Conservation (phyloP, 2,888 invertebrate species). For the Lydus trimaculatus region DNA sequence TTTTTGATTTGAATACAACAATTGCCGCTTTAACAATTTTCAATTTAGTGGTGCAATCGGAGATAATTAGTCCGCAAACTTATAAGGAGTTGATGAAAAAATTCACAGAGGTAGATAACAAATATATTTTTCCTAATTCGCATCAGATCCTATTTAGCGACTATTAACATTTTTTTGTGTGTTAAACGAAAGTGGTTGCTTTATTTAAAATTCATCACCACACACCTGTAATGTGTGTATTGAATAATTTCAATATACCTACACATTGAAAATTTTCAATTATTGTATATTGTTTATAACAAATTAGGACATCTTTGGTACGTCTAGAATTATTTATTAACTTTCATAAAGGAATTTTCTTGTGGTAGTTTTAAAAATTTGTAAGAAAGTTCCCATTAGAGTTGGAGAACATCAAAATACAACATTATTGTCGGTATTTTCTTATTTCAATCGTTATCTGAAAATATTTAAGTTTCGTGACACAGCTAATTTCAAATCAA, state of each 20-base stretch:
- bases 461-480: neutral
- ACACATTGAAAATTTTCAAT: neutral
- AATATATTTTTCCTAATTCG: neutral
- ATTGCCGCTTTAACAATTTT: neutral
- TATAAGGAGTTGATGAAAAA: neutral
- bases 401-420: too few relatives aligned
- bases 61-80: neutral
- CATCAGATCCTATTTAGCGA: neutral
- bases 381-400: too few relatives aligned
- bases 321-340: conserved; percentile 1
- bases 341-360: neutral
- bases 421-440: neutral
- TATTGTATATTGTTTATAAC: neutral
- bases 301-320: neutral
- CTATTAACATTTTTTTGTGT: neutral
- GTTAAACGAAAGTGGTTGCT: neutral
- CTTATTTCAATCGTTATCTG: neutral
- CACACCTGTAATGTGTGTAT: neutral
- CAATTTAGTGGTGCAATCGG: neutral
- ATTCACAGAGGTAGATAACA: neutral
- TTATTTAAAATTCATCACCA: conserved; percentile 7
- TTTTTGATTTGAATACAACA: neutral
- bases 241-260: conserved; percentile 3
- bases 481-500: neutral
- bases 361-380: too few relatives aligned